Base-by-base conservation (phyloP, 53 echinoderm and acorn worm genomes). In the Henricia sp. region DNA sequence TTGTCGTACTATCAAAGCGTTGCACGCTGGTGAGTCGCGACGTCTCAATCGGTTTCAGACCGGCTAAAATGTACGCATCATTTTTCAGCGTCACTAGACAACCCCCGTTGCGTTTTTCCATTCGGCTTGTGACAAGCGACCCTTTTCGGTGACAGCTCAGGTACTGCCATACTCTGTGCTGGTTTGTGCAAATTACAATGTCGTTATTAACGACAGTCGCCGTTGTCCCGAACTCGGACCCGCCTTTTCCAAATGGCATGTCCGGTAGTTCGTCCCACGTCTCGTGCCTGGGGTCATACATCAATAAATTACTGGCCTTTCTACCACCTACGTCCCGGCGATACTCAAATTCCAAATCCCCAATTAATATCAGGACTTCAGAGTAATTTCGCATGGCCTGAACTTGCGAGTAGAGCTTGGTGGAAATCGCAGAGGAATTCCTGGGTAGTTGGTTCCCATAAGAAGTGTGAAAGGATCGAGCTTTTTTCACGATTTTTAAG, bases 211-310 rank as follows among this genome's bases (percentile, higher is more conserved):
- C 20, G 16, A 39, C 24, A 0, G 76, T 42, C 2, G 76, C 75
- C 14, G 76, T 29, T 6, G 44, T 67, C 2, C 41, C 37, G 28
- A 86, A 86, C 42, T 86, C 86, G 1, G 6, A n/a, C 26, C 37
- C n/a, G 8, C 38, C 29, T 6, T 40, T 43, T 3, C 43, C 43
- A 28, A 76, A 67, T 0, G 86, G 75, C 4, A 55, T 64, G 2
- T 14, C 52, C 3, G 76, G 76, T 24, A 86, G 6, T 20, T 67
- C 67, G 23, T 75, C 86, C 86, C 86, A 86, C 43, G 63, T 85
- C 29, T 67, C 30, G 28, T 56, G 71, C 19, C 36, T 58, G 40
- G 75, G 76, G 59, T 68, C 64, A 34, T 80, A 80, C 62, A 42
- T 34, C 29, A 78, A 34, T 20, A 80, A 26, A 26, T 57, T 80